Evolutionary conservation across 2,113 vertebrate genomes (phyloP).

Genomic region (Nycticebus coucang): DNA sequence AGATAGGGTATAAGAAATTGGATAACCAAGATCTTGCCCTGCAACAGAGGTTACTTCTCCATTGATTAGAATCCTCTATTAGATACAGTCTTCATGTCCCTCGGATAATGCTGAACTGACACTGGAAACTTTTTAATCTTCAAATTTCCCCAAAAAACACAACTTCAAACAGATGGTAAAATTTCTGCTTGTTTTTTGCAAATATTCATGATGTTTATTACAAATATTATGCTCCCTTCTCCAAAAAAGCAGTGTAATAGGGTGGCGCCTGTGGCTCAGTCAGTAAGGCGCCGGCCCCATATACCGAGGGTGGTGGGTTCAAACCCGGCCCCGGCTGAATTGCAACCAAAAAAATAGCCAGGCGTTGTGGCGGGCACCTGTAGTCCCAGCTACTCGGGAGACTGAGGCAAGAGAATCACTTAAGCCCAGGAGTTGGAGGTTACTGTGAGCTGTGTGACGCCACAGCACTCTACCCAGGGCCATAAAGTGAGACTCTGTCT

Average conservation of each 20-base stretch:
- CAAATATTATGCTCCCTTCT: background rate
- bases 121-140: background rate
- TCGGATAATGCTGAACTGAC: background rate
- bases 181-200: background rate
- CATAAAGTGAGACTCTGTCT: too few relatives aligned
- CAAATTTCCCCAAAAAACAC: background rate
- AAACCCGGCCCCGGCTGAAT: too few relatives aligned
- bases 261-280: too few relatives aligned
- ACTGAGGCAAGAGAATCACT: too few relatives aligned
- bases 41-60: background rate
- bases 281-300: too few relatives aligned
- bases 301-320: too few relatives aligned
- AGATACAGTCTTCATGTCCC: background rate
- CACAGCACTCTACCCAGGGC: too few relatives aligned
- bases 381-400: too few relatives aligned
- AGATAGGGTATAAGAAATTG: background rate
- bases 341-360: too few relatives aligned
- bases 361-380: too few relatives aligned
- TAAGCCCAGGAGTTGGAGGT: too few relatives aligned
- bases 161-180: conserved; percentile 23
- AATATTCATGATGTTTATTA: background rate
- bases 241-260: background rate
- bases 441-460: too few relatives aligned
- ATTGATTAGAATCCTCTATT: background rate
- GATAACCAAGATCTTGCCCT: background rate